Evolutionary conservation across 1,140 invertebrate genomes (phyloP).

Genomic region (Zelostemma sp.): DNA sequence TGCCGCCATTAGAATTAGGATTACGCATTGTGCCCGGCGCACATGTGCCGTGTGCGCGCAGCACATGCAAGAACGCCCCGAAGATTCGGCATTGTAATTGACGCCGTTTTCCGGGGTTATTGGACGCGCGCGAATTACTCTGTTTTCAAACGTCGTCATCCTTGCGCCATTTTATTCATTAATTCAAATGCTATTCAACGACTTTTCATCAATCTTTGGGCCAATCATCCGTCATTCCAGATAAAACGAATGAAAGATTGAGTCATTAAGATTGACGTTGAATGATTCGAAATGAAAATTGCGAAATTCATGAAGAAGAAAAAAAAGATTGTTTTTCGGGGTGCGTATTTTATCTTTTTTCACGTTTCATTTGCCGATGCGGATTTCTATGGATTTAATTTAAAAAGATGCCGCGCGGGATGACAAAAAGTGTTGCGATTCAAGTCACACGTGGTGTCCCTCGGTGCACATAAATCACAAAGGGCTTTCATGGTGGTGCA

Average conservation of each 20-base stretch:
- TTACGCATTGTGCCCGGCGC: constrained; percentile 49
- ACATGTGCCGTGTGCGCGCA: constrained; percentile 38
- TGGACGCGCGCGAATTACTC: constrained; percentile 4
- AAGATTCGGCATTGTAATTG: constrained; percentile 16
- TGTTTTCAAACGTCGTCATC: constrained; percentile 26
- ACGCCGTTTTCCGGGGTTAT: constrained; percentile 24
- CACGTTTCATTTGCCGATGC: constrained; percentile 1
- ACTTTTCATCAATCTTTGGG: too few relatives aligned
- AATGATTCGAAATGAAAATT: too few relatives aligned
- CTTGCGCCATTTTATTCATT: too few relatives aligned
- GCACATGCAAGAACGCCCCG: constrained; percentile 19
- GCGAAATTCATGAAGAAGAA: too few relatives aligned
- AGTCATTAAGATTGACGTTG: too few relatives aligned
- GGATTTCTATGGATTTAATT: constrained; percentile 21
- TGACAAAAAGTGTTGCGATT: constrained; percentile 41
- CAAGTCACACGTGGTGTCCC: constrained; percentile 35
- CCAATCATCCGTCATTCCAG: too few relatives aligned
- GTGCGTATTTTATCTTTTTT: too few relatives aligned
- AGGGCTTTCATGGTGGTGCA: constrained; percentile 20
- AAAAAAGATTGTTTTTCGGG: too few relatives aligned
- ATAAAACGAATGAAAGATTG: too few relatives aligned
- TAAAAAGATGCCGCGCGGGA: constrained; percentile 17
- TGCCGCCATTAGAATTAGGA: constrained; percentile 56
- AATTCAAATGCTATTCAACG: too few relatives aligned
- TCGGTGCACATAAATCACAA: constrained; percentile 33